These are phyloP conservation scores for Anguilla rostrata DNA, from an alignment of 2,113 vertebrate genomes.

Conservation along the genomic window DNA sequence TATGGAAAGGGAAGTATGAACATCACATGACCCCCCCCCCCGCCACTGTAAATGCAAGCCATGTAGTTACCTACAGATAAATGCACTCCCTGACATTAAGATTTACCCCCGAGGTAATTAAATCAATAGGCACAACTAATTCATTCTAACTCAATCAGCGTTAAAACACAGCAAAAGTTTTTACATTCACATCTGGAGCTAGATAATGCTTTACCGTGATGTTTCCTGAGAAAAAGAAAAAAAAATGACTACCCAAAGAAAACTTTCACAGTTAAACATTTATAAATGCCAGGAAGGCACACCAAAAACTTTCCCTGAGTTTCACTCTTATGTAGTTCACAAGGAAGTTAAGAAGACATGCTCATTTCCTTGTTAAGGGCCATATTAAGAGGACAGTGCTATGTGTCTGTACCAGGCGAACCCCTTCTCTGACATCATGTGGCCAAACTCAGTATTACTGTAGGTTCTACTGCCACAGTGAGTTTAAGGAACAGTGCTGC, in stretches of 20 bases:
- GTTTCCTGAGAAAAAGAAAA: too few relatives aligned
- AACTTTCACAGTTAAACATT: neutral
- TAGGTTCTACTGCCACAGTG: neutral
- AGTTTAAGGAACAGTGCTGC: too few relatives aligned
- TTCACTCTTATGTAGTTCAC: neutral
- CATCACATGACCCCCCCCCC: neutral
- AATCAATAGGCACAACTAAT: neutral
- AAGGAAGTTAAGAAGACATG: neutral
- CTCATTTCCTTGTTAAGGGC: neutral
- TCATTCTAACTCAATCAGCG: neutral
- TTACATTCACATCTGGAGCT: too few relatives aligned
- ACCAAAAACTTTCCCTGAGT: neutral
- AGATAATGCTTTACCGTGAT: too few relatives aligned
- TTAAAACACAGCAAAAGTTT: neutral
- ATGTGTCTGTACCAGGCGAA: neutral
- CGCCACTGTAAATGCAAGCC: neutral
- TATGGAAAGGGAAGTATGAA: neutral
- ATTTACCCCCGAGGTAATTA: neutral
- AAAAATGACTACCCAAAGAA: too few relatives aligned
- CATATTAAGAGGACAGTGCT: too few relatives aligned
- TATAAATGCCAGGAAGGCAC: neutral
- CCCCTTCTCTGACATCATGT: conserved; percentile 36
- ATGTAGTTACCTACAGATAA: neutral
- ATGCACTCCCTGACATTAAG: neutral
- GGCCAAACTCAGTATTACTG: conserved; percentile 2